Evolutionary conservation across 2,113 vertebrate species (phyloP), one percentile per base, ranked within the genome.

Genomic region (Ictidomys tridecemlineatus): DNA sequence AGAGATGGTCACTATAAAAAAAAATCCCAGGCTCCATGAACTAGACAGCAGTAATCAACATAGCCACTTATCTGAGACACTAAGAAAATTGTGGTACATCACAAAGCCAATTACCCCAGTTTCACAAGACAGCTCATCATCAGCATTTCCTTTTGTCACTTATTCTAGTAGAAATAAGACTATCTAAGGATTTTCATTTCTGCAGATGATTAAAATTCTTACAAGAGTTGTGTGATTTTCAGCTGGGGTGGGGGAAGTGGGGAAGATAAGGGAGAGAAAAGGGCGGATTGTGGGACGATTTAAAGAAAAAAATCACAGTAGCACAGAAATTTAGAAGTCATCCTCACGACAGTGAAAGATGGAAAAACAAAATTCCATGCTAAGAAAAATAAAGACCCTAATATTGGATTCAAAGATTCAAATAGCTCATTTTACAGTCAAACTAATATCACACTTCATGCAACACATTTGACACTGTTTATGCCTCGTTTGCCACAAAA

Each of bases 401-500:
- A 98, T 98, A 98, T 92, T 97, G 97, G 95, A 97, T 95, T 97
- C 91, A 97, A 98, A 98, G 95, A 98, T 97, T 98, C 98, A 98
- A 95, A 97, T 92, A 98, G 98, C 98, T 98, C 97, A 96, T 98
- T 98, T 98, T 97, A 97, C 97, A 98, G 98, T 98, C 98, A 98
- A 97, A 97, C 98, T 98, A 98, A 97, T 98, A 98, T 97, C 98
- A 98, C 97, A 98, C 97, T 98, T 98, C 98, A 98, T 95, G 98
- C 97, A 98, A 98, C 97, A 98, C 98, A 98, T 98, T 98, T 98
- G 98, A 98, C 97, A 98, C 98, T 96, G 96, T 95, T 98, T 98
- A 98, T 91, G 98, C 97, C 93, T 98, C 98, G 98, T 98, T 98
- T 99, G 96, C 98, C 98, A 98, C 98, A 98, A 98, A 98, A 98